Conservation (phyloP, 2,797 vertebrate genomes). For the Gymnoscopelus braueri region DNA sequence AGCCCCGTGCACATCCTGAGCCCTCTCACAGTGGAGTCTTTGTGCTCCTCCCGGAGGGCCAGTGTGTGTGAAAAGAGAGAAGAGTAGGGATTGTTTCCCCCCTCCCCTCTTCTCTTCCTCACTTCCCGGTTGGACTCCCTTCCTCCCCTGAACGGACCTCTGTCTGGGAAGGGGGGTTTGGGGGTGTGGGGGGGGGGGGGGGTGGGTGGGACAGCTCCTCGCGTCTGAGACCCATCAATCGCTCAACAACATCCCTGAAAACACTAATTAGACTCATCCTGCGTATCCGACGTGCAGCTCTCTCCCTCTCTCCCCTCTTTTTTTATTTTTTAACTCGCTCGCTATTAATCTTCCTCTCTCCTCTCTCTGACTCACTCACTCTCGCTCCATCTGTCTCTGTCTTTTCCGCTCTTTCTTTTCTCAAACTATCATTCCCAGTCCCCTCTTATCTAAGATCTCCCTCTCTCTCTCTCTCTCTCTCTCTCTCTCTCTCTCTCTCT, state of each 20-base stretch:
- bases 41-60: conserved; percentile 55
- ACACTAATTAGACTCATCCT: conserved; percentile 38
- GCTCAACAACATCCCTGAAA: conserved; percentile 32
- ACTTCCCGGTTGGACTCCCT: conserved; percentile 1
- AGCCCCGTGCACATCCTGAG: conserved; percentile 33
- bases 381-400: not conserved
- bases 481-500: not conserved
- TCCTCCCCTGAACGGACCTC: conserved; percentile 47
- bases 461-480: not conserved
- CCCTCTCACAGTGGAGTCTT: conserved; percentile 68
- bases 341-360: not conserved
- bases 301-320: too few species aligned
- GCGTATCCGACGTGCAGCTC: too few species aligned
- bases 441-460: too few species aligned
- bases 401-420: not conserved
- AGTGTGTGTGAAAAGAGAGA: conserved; percentile 61
- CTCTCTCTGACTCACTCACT: not conserved
- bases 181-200: conserved; percentile 37
- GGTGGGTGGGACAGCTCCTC: too few species aligned
- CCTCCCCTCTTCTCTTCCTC: conserved; percentile 26
- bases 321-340: too few species aligned
- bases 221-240: conserved; percentile 55
- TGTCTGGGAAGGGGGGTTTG: conserved; percentile 63
- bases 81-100: conserved; percentile 53
- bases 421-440: not conserved